Evolutionary conservation across 2,113 vertebrate genomes (phyloP).

Genomic region (Pica pica): DNA sequence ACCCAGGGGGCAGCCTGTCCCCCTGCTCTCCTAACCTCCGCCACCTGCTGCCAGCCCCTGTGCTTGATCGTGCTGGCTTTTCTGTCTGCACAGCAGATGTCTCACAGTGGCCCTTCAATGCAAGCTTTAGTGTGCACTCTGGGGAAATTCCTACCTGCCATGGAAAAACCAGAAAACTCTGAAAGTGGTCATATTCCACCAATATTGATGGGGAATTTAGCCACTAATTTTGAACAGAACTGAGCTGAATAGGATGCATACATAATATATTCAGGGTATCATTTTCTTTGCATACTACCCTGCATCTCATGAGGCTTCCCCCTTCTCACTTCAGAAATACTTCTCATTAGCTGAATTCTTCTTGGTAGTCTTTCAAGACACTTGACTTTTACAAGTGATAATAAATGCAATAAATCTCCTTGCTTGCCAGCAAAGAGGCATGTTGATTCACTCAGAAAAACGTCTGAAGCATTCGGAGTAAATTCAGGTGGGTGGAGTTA

Average conservation of each 20-base stretch:
- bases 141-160: background rate
- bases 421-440: background rate
- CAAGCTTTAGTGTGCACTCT: background rate
- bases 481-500: conserved; percentile 37
- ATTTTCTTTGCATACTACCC: background rate
- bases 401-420: conserved; percentile 16
- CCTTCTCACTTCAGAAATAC: conserved; percentile 7
- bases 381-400: conserved; percentile 48
- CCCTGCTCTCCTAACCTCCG: rapidly evolving
- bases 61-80: background rate
- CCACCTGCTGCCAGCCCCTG: background rate
- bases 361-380: conserved; percentile 14
- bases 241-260: background rate
- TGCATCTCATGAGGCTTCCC: background rate
- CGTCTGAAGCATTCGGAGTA: background rate
- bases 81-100: background rate
- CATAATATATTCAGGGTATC: background rate
- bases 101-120: background rate
- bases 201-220: background rate
- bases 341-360: conserved; percentile 35
- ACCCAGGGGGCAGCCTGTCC: rapidly evolving
- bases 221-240: background rate
- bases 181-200: background rate
- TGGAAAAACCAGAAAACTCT: background rate
- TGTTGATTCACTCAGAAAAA: conserved; percentile 28